Evolutionary conservation across 2,797 vertebrate genomes (phyloP), one percentile per base, ranked within the genome.

Genomic region (Chelon labrosus): DNA sequence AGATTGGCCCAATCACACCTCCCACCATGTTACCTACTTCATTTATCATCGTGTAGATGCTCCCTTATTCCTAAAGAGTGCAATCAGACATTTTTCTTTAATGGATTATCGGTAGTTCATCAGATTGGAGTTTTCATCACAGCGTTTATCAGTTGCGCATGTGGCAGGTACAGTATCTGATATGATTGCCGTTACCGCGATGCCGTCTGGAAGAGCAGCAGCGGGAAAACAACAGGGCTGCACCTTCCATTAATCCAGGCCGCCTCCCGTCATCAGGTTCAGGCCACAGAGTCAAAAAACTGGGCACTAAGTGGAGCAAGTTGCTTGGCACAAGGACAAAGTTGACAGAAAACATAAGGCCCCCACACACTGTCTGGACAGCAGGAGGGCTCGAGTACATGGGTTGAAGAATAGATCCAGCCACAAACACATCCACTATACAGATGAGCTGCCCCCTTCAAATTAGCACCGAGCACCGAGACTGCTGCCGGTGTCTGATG

Each of bases 381-480:
- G 91, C 83, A 52, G 92, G 91, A 90, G 90, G 86, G 91, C 74
- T 73, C 65, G 87, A 88, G 86, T 65, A 83, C 53, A 77, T 2
- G 71, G 80, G 39, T 63, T 96, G 96, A 98, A 95, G 93, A 94
- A 97, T 96, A 90, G 93, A 83, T 88, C 80, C 77, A 65, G 85
- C 73, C 66, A 54, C 86, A 80, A 90, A 90, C 85, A 90, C 93
- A 95, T 94, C 93, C 92, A 91, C 94, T 91, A 92, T 91, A 95
- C 95, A 96, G 96, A 96, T 96, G 96, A 96, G 94, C 90, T 69
- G 77, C 89, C 85, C 88, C 94, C 94, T 91, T 93, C 92, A 93
- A 94, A 95, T 97, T 95, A 98, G 96, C 92, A 93, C 86, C 49
- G 79, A 92, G 93, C 93, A 93, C 86, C 62, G 76, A 75, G 91